Conservation (phyloP, 1,140 invertebrate species). For the Doryteuthis pealeii region DNA sequence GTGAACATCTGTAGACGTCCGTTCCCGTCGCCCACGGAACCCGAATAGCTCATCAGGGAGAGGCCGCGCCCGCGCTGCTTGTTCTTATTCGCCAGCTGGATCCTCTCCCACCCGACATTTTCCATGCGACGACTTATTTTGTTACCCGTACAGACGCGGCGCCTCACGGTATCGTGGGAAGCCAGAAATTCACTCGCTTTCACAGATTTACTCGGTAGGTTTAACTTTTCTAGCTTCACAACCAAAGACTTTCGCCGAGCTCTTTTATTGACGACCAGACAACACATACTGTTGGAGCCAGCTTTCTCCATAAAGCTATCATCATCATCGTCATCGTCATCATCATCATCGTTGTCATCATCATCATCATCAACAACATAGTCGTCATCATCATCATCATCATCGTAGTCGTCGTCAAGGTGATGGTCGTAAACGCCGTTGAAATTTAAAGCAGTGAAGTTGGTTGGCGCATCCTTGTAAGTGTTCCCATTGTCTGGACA, state of each 20-base stretch:
- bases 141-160: not conserved
- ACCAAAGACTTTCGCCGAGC: conserved; percentile 44
- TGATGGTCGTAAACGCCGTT: not conserved
- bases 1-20: not conserved
- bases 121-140: not conserved
- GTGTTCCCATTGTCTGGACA: not conserved
- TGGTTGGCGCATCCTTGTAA: not conserved
- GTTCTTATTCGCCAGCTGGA: not conserved
- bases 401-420: conserved; percentile 12
- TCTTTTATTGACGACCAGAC: conserved; percentile 48
- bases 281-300: conserved; percentile 33
- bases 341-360: not conserved
- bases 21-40: not conserved
- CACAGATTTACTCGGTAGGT: conserved; percentile 30
- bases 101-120: not conserved
- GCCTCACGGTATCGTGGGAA: not conserved
- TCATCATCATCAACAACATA: not conserved
- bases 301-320: not conserved
- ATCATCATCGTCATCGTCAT: not conserved
- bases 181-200: conserved; percentile 27
- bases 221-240: conserved; percentile 36
- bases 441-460: not conserved
- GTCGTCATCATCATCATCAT: not conserved
- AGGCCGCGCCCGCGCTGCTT: not conserved
- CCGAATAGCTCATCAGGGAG: not conserved